These are phyloP conservation scores for Acrocephalus arundinaceus DNA, from an alignment of 2,113 vertebrate genomes.

Conservation along the genomic window DNA sequence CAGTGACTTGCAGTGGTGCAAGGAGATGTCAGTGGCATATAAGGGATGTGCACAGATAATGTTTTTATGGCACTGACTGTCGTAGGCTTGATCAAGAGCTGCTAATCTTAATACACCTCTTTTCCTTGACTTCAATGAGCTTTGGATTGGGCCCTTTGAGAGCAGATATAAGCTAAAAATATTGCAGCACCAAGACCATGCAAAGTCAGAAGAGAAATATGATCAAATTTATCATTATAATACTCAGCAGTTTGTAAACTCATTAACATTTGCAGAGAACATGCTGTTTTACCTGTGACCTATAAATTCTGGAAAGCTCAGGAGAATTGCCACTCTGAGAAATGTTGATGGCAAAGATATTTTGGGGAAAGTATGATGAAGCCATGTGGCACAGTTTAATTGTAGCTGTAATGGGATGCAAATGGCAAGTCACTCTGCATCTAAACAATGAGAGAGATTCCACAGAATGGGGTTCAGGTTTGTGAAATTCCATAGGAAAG, in stretches of 20 bases:
- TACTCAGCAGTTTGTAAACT: constrained; percentile 60
- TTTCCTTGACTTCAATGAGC: constrained; percentile 31
- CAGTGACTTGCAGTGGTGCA: background rate
- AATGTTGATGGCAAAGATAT: constrained; percentile 14
- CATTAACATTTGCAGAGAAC: constrained; percentile 59
- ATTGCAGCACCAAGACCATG: background rate
- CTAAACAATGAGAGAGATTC: background rate
- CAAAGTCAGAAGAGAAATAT: constrained; percentile 25
- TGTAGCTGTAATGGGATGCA: background rate
- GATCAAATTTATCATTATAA: constrained; percentile 40
- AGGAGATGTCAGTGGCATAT: background rate
- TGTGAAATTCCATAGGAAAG: background rate
- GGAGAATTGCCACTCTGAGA: constrained; percentile 2
- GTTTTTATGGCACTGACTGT: constrained; percentile 14
- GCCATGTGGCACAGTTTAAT: background rate
- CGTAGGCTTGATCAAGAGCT: constrained; percentile 32
- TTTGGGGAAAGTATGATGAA: background rate
- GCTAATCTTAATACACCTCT: constrained; percentile 22
- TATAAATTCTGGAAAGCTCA: constrained; percentile 29
- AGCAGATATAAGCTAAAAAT: constrained; percentile 17
- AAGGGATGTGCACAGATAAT: background rate
- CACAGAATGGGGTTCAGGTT: background rate
- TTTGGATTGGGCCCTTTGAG: constrained; percentile 26
- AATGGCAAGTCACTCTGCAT: background rate
- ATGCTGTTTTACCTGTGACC: constrained; percentile 49